Conservation (phyloP, 2,113 vertebrate genomes). For the Takifugu bimaculatus region DNA sequence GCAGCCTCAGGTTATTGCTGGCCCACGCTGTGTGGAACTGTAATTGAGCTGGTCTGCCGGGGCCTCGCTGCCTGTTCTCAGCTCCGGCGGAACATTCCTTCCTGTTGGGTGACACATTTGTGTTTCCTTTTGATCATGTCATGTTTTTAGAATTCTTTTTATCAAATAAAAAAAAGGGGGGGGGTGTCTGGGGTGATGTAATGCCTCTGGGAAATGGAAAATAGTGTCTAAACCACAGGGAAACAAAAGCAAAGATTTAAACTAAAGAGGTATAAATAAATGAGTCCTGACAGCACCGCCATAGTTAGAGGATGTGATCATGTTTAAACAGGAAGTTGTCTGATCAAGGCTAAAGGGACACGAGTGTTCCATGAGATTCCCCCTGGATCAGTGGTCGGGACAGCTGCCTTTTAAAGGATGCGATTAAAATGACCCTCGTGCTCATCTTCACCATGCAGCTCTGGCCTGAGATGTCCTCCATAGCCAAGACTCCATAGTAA, state of each 20-base stretch:
- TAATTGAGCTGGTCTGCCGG: constrained; percentile 42
- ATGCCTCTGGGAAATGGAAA: constrained; percentile 29
- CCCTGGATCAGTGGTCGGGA: constrained; percentile 59
- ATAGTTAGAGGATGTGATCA: constrained; percentile 18
- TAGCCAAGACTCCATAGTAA: too few relatives aligned
- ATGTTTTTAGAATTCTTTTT: constrained; percentile 13
- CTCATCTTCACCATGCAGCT: constrained; percentile 28
- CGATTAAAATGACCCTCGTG: constrained; percentile 61
- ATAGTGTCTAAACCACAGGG: not conserved
- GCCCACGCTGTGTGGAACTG: constrained; percentile 47
- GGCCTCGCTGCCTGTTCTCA: constrained; percentile 5
- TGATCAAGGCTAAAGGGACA: constrained; percentile 1
- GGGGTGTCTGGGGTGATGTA: constrained; percentile 36
- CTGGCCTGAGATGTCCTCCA: constrained; percentile 12
- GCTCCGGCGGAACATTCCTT: constrained; percentile 41
- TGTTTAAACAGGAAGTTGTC: too few relatives aligned
- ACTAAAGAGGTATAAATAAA: constrained; percentile 2
- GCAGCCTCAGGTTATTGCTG: constrained; percentile 46
- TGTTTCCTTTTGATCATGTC: constrained; percentile 44
- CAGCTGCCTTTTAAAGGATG: constrained; percentile 56
- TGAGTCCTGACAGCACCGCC: constrained; percentile 45
- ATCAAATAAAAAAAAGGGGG: not conserved
- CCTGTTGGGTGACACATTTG: constrained; percentile 40
- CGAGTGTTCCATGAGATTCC: constrained; percentile 6
- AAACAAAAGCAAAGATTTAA: too few relatives aligned